These are phyloP conservation scores for Crocallis elinguaria DNA, from an alignment of 2,888 invertebrate species.

Conservation along the genomic window DNA sequence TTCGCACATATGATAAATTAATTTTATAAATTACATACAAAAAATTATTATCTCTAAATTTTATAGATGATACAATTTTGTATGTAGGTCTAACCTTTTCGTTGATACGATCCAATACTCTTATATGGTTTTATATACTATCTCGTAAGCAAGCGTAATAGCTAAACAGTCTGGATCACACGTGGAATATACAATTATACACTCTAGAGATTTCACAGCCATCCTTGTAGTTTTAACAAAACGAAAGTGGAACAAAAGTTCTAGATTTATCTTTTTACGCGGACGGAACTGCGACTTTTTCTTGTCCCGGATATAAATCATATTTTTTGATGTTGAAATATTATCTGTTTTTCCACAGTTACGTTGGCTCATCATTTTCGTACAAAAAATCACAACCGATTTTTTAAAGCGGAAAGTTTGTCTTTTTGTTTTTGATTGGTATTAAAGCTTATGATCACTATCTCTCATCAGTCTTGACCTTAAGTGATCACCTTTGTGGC, in stretches of 20 bases:
- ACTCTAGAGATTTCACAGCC: not conserved
- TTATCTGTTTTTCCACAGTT: constrained; percentile 8
- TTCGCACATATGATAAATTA: no score
- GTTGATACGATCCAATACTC: no score
- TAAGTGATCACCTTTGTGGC: no score
- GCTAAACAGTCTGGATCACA: not conserved
- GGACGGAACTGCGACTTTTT: constrained; percentile 15
- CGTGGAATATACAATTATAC: not conserved
- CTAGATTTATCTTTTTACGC: constrained; percentile 35
- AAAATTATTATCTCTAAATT: no score
- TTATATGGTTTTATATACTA: no score
- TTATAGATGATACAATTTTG: no score
- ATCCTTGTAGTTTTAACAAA: constrained; percentile 29
- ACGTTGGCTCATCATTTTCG: not conserved
- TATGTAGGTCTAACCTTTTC: no score
- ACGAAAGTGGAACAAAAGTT: constrained; percentile 25
- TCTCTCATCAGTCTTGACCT: no score
- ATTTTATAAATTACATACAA: no score
- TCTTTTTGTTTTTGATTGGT: no score
- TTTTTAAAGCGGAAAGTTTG: no score
- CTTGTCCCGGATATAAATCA: constrained; percentile 24
- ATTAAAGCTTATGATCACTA: no score
- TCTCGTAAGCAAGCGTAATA: not conserved
- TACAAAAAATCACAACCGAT: not conserved
- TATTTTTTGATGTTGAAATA: constrained; percentile 21